Percentiles rank a stretch among this genome's conserved stretches.
These are phyloP conservation scores for Sebastolobus altivelis DNA, from an alignment of 2,797 vertebrate genomes.

Conservation along the genomic window DNA sequence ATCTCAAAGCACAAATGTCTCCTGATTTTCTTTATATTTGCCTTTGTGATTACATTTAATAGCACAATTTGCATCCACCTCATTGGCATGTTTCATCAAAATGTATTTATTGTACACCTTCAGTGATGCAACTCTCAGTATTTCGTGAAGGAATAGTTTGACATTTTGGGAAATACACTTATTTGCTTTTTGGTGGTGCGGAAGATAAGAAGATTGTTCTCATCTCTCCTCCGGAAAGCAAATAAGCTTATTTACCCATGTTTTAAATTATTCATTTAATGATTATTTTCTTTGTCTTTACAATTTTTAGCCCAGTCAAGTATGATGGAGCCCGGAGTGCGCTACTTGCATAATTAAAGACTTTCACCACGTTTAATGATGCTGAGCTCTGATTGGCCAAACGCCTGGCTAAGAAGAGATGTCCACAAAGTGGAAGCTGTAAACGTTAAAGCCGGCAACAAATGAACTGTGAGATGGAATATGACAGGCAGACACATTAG, in stretches of 20 bases:
- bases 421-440: background rate
- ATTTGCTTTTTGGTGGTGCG: background rate
- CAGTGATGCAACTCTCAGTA: background rate
- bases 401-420: background rate
- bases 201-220: background rate
- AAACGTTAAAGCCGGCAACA: background rate
- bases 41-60: background rate
- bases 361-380: background rate
- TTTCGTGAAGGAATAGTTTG: background rate
- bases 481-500: background rate
- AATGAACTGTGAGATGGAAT: too few species aligned
- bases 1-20: constrained; percentile 3
- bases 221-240: background rate
- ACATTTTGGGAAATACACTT: background rate
- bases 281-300: background rate
- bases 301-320: background rate
- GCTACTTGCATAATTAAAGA: too few species aligned
- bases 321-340: background rate
- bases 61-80: background rate
- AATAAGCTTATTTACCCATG: background rate
- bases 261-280: background rate
- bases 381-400: background rate
- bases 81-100: background rate
- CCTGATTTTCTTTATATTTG: background rate
- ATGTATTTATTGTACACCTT: background rate